phyloP scores from a whole-genome alignment of 2,888 invertebrate species.

The Encarsia formosa region DNA sequence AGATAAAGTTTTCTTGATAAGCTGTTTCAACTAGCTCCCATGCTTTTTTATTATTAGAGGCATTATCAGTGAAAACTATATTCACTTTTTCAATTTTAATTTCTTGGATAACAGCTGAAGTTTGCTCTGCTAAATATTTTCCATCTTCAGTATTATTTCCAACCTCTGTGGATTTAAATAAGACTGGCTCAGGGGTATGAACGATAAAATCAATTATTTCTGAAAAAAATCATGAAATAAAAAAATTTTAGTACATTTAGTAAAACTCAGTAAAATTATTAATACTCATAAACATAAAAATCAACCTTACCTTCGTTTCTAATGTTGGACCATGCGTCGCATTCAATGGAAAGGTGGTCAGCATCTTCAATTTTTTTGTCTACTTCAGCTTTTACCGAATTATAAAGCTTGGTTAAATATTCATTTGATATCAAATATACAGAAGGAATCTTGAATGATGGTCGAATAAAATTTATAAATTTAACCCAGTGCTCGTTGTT shows the following conservation, averaged over 20 bases:
- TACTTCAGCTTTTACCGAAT: conserved; percentile 9
- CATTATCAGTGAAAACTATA: conserved; percentile 30
- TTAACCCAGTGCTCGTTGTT: conserved; percentile 13
- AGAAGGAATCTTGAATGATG: conserved; percentile 11
- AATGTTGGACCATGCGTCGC: conserved; percentile 13
- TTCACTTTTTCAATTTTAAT: conserved; percentile 19
- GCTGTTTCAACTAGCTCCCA: conserved; percentile 26
- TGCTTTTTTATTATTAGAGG: conserved; percentile 20
- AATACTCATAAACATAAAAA: too few relatives aligned
- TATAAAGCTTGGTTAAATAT: conserved; percentile 9
- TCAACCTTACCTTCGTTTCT: conserved; percentile 27
- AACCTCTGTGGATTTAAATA: conserved; percentile 26
- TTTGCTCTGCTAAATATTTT: conserved; percentile 24
- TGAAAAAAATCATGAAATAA: too few relatives aligned
- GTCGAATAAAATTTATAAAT: conserved; percentile 13
- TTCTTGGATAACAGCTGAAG: conserved; percentile 18
- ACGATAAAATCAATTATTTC: conserved; percentile 31
- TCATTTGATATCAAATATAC: conserved; percentile 2
- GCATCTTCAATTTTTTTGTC: conserved; percentile 7
- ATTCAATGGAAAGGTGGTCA: conserved; percentile 15
- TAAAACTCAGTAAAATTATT: too few relatives aligned
- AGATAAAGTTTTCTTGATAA: conserved; percentile 20
- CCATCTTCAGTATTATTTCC: conserved; percentile 26
- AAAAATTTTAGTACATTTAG: too few relatives aligned
- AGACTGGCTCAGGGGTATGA: conserved; percentile 31